These are phyloP conservation scores for Cephus cinctus DNA, from an alignment of 1,140 invertebrate species.

Conservation along the genomic window DNA sequence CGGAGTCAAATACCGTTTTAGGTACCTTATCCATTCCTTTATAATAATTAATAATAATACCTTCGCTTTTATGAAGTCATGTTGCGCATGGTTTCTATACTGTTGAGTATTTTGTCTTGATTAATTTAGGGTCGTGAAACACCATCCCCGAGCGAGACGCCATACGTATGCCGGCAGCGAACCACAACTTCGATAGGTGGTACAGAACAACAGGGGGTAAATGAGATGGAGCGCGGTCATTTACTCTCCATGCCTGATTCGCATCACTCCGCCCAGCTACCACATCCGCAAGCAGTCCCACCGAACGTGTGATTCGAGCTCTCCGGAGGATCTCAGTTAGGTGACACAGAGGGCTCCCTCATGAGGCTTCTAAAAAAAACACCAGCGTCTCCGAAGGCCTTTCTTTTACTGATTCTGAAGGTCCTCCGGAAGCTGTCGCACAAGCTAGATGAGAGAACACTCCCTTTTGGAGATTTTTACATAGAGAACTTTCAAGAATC, in stretches of 20 bases:
- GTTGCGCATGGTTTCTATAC: background rate
- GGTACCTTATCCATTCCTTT: constrained; percentile 21
- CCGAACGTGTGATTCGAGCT: constrained; percentile 41
- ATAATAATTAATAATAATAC: constrained; percentile 6
- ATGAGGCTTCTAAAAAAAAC: no score
- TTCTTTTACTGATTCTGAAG: no score
- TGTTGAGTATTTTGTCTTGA: constrained; percentile 2
- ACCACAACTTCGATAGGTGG: constrained; percentile 49
- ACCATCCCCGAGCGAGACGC: constrained; percentile 74
- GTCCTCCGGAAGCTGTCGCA: no score
- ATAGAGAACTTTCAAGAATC: no score
- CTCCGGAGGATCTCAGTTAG: no score
- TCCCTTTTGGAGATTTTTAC: no score
- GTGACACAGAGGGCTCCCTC: no score
- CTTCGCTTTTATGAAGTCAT: background rate
- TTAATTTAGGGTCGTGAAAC: constrained; percentile 66
- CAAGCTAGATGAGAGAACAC: no score
- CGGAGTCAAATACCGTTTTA: constrained; percentile 39
- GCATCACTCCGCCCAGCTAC: constrained; percentile 46
- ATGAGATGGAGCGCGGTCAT: constrained; percentile 64
- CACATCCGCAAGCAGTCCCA: constrained; percentile 37
- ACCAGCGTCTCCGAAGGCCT: no score
- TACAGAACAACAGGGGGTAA: constrained; percentile 54
- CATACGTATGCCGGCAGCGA: constrained; percentile 75
- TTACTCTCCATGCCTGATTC: constrained; percentile 51